A percentile compares a stretch with the other conserved stretches of the same genome.
These are phyloP conservation scores for Oreochromis aureus DNA, from an alignment of 2,113 vertebrate species.

Conservation along the genomic window DNA sequence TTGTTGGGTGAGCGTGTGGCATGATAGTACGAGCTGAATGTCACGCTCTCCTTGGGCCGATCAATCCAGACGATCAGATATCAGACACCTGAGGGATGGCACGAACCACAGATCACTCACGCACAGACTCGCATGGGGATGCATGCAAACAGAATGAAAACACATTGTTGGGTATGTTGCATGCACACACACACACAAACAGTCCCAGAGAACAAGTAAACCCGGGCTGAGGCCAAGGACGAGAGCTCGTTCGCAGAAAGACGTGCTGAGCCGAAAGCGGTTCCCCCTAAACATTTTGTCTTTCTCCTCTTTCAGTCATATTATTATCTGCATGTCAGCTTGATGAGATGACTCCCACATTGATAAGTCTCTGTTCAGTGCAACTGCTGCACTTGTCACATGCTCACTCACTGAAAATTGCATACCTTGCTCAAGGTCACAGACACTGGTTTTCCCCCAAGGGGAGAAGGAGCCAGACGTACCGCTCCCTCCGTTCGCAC, in stretches of 20 bases:
- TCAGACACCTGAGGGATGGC: conserved; percentile 65
- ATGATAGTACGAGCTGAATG: conserved; percentile 58
- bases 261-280: conserved; percentile 9
- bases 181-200: neutral
- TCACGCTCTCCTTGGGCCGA: conserved; percentile 70
- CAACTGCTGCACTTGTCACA: conserved; percentile 25
- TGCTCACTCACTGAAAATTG: conserved; percentile 26
- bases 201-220: neutral
- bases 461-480: neutral
- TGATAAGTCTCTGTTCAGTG: conserved; percentile 15
- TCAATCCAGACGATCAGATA: conserved; percentile 72
- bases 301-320: conserved; percentile 32
- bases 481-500: neutral
- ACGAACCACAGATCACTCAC: conserved; percentile 21
- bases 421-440: conserved; percentile 51
- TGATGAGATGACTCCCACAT: conserved; percentile 34
- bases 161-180: neutral
- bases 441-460: conserved; percentile 14
- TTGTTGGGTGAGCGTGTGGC: conserved; percentile 27
- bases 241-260: neutral
- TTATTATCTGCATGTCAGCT: conserved; percentile 49
- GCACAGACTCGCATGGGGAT: neutral
- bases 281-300: conserved; percentile 1
- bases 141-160: conserved; percentile 6
- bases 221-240: conserved; percentile 13